Evolutionary conservation across 1,140 invertebrate genomes (phyloP).

Genomic region (Drosophila sturtevanti): DNA sequence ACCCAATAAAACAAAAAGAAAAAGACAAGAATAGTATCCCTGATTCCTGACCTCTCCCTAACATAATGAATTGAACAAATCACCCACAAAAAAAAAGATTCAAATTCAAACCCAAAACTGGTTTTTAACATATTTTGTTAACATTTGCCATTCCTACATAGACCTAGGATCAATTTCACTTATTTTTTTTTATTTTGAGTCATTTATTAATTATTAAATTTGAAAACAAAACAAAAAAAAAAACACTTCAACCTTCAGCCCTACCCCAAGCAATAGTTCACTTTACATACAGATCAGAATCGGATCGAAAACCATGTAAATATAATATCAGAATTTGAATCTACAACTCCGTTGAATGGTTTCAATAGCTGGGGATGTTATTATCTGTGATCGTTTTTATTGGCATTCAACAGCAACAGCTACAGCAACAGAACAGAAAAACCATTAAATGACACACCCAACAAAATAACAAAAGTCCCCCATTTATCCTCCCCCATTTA

Average conservation of each 20-base stretch:
- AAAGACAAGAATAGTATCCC: no score
- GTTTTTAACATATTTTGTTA: no score
- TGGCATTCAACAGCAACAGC: constrained; percentile 53
- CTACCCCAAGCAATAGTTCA: constrained; percentile 1
- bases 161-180: no score
- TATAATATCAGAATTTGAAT: constrained; percentile 24
- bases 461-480: constrained; percentile 11
- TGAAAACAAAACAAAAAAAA: no score
- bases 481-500: not conserved
- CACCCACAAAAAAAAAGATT: no score
- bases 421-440: constrained; percentile 33
- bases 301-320: constrained; percentile 9
- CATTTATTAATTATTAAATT: no score
- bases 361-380: not conserved
- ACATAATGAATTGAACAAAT: no score
- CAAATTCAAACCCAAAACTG: no score
- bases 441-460: constrained; percentile 75
- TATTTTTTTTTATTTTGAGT: no score
- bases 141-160: no score
- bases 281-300: not conserved
- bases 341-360: constrained; percentile 13
- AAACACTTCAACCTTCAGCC: constrained; percentile 32
- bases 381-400: constrained; percentile 19
- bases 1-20: no score
- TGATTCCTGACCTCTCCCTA: no score